These are phyloP conservation scores for Chamaea fasciata DNA, from an alignment of 2,113 vertebrate genomes.

Conservation along the genomic window DNA sequence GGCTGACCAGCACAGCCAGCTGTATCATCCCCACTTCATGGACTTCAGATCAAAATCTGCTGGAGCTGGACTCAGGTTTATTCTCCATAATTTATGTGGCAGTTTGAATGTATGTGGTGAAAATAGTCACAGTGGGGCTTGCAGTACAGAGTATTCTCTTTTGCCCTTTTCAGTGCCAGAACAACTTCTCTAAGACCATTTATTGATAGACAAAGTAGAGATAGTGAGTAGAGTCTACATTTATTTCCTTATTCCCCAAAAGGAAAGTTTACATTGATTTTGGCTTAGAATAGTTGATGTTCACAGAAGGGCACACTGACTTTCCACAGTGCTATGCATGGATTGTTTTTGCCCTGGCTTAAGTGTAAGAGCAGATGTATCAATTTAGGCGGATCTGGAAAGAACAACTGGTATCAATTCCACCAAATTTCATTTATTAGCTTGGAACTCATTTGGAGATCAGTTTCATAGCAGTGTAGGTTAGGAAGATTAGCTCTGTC, in stretches of 20 bases:
- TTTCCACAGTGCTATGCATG: neutral
- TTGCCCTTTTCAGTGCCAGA: neutral
- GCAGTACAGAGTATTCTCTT: neutral
- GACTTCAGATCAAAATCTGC: neutral
- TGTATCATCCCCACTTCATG: neutral
- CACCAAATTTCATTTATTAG: neutral
- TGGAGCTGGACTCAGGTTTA: neutral
- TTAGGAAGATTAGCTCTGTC: neutral
- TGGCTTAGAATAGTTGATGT: neutral
- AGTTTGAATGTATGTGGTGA: neutral
- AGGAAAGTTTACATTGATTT: neutral
- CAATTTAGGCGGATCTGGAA: neutral
- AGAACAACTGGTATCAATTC: neutral
- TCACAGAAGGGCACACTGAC: neutral
- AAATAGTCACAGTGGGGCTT: neutral
- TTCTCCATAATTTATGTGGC: neutral
- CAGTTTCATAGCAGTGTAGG: neutral
- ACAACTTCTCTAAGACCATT: neutral
- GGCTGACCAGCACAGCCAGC: neutral
- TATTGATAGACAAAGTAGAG: neutral
- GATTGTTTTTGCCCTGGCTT: neutral
- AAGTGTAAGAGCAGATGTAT: neutral
- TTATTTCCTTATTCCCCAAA: neutral
- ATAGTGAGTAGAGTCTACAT: neutral
- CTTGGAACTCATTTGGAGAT: neutral